A percentile compares a stretch with the other conserved stretches of the same genome.
Conservation (phyloP, 2,797 vertebrate species). For the Pseudomugil gertrudae region DNA sequence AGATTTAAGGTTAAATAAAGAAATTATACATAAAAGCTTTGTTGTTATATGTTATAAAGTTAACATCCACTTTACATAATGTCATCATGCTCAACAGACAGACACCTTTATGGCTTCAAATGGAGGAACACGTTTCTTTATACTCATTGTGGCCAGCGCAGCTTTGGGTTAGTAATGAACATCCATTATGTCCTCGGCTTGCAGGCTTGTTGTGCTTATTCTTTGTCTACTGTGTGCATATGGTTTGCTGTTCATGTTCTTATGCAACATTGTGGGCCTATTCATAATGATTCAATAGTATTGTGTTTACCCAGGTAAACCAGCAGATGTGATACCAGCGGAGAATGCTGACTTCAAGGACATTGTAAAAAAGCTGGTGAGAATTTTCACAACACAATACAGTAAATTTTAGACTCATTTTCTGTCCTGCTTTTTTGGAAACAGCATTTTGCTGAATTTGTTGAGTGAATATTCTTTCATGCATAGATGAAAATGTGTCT, state of each 20-base stretch:
- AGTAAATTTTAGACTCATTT: not conserved
- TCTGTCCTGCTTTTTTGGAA: not conserved
- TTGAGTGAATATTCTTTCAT: not conserved
- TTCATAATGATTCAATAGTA: not conserved
- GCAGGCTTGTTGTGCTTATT: not conserved
- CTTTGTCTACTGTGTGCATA: not conserved
- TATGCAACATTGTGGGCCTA: not conserved
- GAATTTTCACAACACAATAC: conserved; percentile 10
- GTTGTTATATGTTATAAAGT: not conserved
- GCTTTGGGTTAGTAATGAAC: conserved; percentile 58
- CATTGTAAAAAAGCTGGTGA: conserved; percentile 69
- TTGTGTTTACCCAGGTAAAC: conserved; percentile 26
- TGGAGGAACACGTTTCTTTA: conserved; percentile 38
- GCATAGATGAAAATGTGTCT: not conserved
- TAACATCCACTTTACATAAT: conserved; percentile 4
- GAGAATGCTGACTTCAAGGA: conserved; percentile 27
- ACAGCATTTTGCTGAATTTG: too few relatives aligned
- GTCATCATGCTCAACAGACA: conserved; percentile 8
- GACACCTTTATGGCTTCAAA: conserved; percentile 56
- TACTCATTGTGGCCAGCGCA: conserved; percentile 50
- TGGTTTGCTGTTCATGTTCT: not conserved
- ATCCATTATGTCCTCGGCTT: not conserved
- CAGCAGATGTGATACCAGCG: not conserved
- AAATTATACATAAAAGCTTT: not conserved
- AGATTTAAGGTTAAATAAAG: not conserved